phyloP scores from a whole-genome alignment of 1,140 invertebrate genomes.

The Lordiphosa stackelbergi region DNA sequence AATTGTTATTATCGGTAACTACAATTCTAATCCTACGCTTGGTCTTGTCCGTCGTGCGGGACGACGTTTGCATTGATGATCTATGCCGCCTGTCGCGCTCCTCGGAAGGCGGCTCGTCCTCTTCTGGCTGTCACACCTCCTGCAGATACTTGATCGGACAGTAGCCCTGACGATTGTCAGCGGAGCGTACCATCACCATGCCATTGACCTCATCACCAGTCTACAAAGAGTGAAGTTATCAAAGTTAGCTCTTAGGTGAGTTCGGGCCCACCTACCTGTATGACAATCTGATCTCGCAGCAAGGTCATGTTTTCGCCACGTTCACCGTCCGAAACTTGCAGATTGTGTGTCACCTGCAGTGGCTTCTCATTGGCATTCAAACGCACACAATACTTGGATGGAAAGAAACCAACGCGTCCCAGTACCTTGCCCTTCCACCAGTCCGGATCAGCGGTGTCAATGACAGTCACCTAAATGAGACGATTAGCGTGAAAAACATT shows the following conservation, averaged over 20 bases:
- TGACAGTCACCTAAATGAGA: constrained; percentile 85
- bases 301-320: constrained; percentile 81
- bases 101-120: constrained; percentile 75
- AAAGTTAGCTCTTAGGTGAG: not conserved
- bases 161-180: constrained; percentile 89
- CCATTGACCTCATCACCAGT: constrained; percentile 94
- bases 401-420: constrained; percentile 94
- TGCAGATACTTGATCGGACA: constrained; percentile 90
- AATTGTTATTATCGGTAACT: constrained; percentile 63
- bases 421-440: constrained; percentile 98
- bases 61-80: constrained; percentile 65
- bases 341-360: constrained; percentile 87
- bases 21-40: constrained; percentile 77
- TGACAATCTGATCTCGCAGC: constrained; percentile 85
- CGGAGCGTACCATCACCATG: constrained; percentile 94
- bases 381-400: constrained; percentile 94
- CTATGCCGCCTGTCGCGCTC: constrained; percentile 66
- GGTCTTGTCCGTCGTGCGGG: constrained; percentile 67
- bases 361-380: constrained; percentile 92
- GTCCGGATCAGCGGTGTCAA: constrained; percentile 94
- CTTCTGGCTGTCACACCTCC: constrained; percentile 86
- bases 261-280: constrained; percentile 78
- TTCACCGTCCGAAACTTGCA: constrained; percentile 82
- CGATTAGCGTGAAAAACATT: too few relatives aligned
- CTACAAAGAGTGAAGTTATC: constrained; percentile 20